A percentile compares a stretch with the other conserved stretches of the same genome.
phyloP scores from a whole-genome alignment of 2,888 invertebrate species.

The Thysanoteuthis rhombus region DNA sequence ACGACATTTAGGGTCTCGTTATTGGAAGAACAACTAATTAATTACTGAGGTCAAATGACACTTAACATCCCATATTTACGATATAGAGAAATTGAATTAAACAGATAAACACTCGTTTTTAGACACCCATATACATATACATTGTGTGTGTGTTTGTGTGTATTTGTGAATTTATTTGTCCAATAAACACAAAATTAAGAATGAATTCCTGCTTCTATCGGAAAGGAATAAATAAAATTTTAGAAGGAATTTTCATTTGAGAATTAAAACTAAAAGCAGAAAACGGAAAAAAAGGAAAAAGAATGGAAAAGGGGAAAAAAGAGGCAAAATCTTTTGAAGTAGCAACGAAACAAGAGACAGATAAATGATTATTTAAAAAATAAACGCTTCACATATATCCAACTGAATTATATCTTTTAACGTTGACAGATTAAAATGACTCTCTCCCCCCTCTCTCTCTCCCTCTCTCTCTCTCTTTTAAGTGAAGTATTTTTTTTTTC shows the following conservation, averaged over 20 bases:
- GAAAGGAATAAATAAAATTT: neutral
- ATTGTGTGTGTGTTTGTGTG: no score
- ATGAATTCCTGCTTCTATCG: no score
- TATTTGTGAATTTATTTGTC: no score
- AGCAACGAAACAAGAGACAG: neutral
- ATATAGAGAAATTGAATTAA: neutral
- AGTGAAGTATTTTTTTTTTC: neutral
- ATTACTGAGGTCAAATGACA: neutral
- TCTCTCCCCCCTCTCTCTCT: neutral
- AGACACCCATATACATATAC: neutral
- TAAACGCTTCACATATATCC: neutral
- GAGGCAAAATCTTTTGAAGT: neutral
- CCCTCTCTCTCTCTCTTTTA: neutral
- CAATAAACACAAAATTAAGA: no score
- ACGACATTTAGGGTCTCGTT: neutral
- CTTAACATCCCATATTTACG: neutral
- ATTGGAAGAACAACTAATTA: neutral
- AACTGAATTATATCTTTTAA: neutral
- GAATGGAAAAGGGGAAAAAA: neutral
- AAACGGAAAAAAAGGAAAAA: neutral
- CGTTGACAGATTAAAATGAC: neutral
- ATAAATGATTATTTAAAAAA: neutral
- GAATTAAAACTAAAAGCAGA: neutral
- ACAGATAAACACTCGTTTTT: neutral
- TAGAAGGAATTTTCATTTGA: neutral